A percentile compares a stretch with the other conserved stretches of the same genome.
These are phyloP conservation scores for Phengaris arion DNA, from an alignment of 2,888 invertebrate species.

Conservation along the genomic window DNA sequence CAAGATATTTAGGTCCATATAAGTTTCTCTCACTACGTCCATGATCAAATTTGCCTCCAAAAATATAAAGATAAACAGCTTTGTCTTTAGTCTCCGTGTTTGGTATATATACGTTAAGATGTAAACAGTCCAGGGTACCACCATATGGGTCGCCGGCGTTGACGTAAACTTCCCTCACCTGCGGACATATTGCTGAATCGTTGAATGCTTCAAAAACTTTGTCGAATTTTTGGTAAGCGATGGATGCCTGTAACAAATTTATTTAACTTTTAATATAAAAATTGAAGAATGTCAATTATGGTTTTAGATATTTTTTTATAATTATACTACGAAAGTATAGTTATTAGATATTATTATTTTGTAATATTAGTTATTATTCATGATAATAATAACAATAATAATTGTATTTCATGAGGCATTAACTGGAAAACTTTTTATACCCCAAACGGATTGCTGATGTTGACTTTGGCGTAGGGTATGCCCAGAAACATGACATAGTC, in stretches of 20 bases:
- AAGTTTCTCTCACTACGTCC: background rate
- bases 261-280: too few relatives aligned
- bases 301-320: too few relatives aligned
- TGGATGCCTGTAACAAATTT: background rate
- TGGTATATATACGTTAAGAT: slow-evolving; percentile 21
- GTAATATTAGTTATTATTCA: too few relatives aligned
- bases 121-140: slow-evolving; percentile 14
- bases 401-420: too few relatives aligned
- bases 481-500: slow-evolving; percentile 19
- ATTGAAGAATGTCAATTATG: too few relatives aligned
- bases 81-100: background rate
- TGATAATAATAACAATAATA: too few relatives aligned
- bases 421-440: background rate
- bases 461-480: slow-evolving; percentile 1
- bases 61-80: slow-evolving; percentile 6
- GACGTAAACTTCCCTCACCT: background rate
- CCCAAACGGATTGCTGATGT: slow-evolving; percentile 8
- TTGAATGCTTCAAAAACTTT: slow-evolving; percentile 14
- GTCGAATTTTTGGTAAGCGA: background rate
- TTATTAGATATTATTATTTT: too few relatives aligned
- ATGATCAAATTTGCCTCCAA: background rate
- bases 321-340: too few relatives aligned
- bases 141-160: background rate
- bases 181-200: slow-evolving; percentile 15
- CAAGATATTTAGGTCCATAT: slow-evolving; percentile 18